phyloP scores from a whole-genome alignment of 2,113 vertebrate genomes.

The Sinocyclocheilus rhinocerous region DNA sequence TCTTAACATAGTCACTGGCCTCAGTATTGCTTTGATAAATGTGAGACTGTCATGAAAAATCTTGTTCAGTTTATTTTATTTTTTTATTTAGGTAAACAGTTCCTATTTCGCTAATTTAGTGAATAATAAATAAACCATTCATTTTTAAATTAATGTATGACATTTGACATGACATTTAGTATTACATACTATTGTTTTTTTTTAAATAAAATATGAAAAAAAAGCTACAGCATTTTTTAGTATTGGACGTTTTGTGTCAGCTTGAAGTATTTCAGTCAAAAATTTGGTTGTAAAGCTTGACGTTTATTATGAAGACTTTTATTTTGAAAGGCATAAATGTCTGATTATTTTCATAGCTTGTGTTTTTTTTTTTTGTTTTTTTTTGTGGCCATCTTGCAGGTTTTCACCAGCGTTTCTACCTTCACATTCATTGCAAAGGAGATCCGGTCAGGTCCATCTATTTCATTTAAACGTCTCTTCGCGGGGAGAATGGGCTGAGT shows the following conservation, averaged over 20 bases:
- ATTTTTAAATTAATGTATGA: not conserved
- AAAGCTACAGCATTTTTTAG: not conserved
- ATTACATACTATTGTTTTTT: too few species aligned
- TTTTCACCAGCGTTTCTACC: constrained; percentile 14
- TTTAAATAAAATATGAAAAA: too few species aligned
- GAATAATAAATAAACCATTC: not conserved
- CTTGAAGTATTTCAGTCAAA: not conserved
- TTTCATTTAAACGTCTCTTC: constrained; percentile 52
- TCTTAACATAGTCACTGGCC: too few species aligned
- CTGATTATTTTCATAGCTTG: constrained; percentile 1
- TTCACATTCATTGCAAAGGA: constrained; percentile 25
- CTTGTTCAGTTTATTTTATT: too few species aligned
- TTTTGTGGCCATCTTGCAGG: constrained; percentile 17
- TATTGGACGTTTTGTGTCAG: too few species aligned
- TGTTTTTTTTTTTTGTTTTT: too few species aligned
- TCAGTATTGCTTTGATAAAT: too few species aligned
- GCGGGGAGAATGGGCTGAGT: constrained; percentile 54
- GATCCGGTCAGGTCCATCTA: constrained; percentile 19
- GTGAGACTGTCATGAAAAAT: too few species aligned
- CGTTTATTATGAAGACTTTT: not conserved
- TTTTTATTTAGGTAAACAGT: too few species aligned
- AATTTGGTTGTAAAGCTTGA: not conserved
- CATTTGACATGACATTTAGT: not conserved
- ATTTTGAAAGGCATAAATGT: constrained; percentile 31
- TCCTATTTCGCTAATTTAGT: not conserved